These are phyloP conservation scores for Cynopterus brachyotis DNA, from an alignment of 2,113 vertebrate genomes.

Conservation along the genomic window DNA sequence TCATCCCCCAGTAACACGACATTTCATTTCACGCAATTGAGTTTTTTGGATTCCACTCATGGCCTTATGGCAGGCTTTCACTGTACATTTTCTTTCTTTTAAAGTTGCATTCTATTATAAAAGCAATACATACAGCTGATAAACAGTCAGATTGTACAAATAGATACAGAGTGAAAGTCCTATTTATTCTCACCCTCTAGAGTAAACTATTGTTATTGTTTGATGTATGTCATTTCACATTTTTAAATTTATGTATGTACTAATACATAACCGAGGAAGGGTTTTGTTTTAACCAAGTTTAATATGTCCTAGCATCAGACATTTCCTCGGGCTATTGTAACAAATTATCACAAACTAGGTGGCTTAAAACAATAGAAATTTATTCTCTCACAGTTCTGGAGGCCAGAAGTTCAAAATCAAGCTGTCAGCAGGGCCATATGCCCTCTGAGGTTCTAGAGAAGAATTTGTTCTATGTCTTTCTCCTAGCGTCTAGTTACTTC, in stretches of 20 bases:
- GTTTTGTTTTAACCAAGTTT: neutral
- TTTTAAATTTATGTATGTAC: neutral
- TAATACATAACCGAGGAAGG: neutral
- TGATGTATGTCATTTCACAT: neutral
- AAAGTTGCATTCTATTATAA: neutral
- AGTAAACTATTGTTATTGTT: neutral
- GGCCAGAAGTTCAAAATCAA: neutral
- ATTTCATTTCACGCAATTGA: neutral
- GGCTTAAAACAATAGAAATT: neutral
- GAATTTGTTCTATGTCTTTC: neutral
- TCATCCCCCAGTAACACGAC: neutral
- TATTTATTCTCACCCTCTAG: neutral
- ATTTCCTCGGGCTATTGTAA: neutral
- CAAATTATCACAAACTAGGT: neutral
- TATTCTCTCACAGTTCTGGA: neutral
- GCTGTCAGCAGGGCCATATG: neutral
- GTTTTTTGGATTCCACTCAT: neutral
- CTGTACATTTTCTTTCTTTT: neutral
- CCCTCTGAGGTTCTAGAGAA: neutral
- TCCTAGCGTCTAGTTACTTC: neutral
- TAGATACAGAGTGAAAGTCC: neutral
- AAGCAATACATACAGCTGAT: neutral
- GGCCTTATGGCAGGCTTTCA: neutral
- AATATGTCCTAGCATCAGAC: neutral
- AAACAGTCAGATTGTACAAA: neutral